phyloP scores from a whole-genome alignment of 2,113 vertebrate species.

The Vimba vimba region DNA sequence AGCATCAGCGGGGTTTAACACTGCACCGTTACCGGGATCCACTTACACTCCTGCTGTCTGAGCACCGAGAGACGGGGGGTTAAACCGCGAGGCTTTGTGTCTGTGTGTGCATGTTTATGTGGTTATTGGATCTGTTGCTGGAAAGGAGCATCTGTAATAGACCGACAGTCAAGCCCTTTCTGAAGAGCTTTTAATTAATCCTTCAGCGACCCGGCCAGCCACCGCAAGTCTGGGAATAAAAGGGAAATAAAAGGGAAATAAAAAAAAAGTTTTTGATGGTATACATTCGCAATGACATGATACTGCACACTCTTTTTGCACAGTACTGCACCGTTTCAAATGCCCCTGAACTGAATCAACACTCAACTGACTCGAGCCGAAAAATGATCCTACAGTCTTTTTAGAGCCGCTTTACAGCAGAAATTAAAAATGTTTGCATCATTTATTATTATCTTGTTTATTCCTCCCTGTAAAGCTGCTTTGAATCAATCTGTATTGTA shows the following conservation, averaged over 20 bases:
- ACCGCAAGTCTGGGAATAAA: neutral
- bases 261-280: neutral
- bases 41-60: neutral
- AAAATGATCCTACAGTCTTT: too few relatives aligned
- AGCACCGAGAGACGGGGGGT: neutral
- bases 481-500: too few relatives aligned
- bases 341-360: neutral
- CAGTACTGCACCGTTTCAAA: neutral
- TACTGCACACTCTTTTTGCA: neutral
- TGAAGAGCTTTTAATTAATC: slow-evolving; percentile 29
- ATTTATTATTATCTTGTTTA: too few relatives aligned
- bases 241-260: too few relatives aligned
- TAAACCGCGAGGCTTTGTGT: neutral
- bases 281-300: neutral
- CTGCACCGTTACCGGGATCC: neutral
- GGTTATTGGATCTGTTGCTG: neutral
- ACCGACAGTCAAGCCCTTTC: slow-evolving; percentile 12
- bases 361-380: too few relatives aligned
- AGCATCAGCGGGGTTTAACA: neutral
- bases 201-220: neutral
- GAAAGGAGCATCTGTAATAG: slow-evolving; percentile 34
- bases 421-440: too few relatives aligned
- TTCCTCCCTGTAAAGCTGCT: too few relatives aligned
- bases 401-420: too few relatives aligned
- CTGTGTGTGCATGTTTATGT: neutral